phyloP scores from a whole-genome alignment of 2,888 invertebrate species.

The Morpho achilles region DNA sequence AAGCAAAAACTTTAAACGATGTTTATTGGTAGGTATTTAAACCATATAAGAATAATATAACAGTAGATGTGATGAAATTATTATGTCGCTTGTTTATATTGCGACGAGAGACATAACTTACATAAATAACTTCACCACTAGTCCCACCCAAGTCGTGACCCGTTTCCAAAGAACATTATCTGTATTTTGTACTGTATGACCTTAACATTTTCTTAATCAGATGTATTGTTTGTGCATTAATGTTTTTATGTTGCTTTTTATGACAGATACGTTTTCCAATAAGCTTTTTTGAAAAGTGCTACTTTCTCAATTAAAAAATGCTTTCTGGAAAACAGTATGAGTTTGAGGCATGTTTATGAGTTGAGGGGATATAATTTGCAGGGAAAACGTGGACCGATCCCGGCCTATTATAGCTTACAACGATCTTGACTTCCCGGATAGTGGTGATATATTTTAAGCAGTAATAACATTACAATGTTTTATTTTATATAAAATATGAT shows the following conservation, averaged over 20 bases:
- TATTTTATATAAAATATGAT: slow-evolving; percentile 1
- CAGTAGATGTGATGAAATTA: neutral
- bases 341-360: slow-evolving; percentile 33
- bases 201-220: slow-evolving; percentile 46
- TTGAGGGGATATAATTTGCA: slow-evolving; percentile 71
- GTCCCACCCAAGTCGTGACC: slow-evolving; percentile 17
- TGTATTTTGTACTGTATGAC: slow-evolving; percentile 49
- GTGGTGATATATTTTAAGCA: slow-evolving; percentile 85
- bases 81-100: neutral
- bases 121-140: neutral
- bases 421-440: slow-evolving; percentile 94
- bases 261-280: neutral
- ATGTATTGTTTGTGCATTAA: slow-evolving; percentile 18
- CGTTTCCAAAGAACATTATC: slow-evolving; percentile 9
- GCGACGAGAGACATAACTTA: slow-evolving; percentile 1
- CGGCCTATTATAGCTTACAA: slow-evolving; percentile 92
- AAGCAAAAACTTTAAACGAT: no score
- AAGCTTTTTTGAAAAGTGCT: neutral
- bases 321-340: neutral
- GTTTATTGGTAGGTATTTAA: no score
- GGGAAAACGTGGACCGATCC: slow-evolving; percentile 83
- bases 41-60: no score
- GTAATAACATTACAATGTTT: slow-evolving; percentile 22
- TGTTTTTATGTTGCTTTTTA: slow-evolving; percentile 7
- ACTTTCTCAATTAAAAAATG: neutral